A percentile compares a stretch with the other conserved stretches of the same genome.
Evolutionary conservation across 2,113 vertebrate species (phyloP).

Genomic region (Trinectes maculatus): DNA sequence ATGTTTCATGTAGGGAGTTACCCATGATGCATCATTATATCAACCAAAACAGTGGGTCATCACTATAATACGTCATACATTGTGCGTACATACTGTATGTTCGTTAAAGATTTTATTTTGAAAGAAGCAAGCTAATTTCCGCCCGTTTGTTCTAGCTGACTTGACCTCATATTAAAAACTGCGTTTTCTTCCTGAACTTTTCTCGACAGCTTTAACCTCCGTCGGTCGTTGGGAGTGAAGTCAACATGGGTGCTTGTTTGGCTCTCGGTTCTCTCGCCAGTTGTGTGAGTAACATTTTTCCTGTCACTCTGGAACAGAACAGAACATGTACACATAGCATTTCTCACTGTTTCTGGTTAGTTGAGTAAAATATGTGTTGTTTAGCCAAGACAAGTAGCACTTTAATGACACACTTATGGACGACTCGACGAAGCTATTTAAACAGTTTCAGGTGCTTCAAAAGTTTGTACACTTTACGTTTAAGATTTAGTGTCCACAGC

Average conservation of each 20-base stretch:
- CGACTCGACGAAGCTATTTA: neutral
- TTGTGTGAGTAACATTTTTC: conserved; percentile 86
- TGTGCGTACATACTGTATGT: neutral
- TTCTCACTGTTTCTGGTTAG: neutral
- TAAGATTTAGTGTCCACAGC: too few species aligned
- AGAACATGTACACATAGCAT: too few species aligned
- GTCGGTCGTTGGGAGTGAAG: neutral
- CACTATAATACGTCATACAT: accelerated
- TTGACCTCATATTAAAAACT: conserved; percentile 27
- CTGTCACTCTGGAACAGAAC: accelerated
- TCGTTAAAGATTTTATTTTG: conserved; percentile 48
- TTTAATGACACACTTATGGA: too few species aligned
- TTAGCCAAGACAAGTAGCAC: too few species aligned
- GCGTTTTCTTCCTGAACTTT: conserved; percentile 46
- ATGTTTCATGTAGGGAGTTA: too few species aligned
- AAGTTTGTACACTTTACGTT: too few species aligned
- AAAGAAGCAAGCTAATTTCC: accelerated
- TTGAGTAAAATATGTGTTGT: neutral
- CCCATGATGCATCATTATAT: too few species aligned
- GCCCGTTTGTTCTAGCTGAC: accelerated
- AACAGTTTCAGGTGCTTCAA: too few species aligned
- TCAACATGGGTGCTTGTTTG: conserved; percentile 89
- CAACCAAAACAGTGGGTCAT: neutral
- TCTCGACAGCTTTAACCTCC: neutral
- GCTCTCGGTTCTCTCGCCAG: conserved; percentile 88